Base-by-base conservation (phyloP, 2,888 invertebrate species). In the Andrena haemorrhoa region DNA sequence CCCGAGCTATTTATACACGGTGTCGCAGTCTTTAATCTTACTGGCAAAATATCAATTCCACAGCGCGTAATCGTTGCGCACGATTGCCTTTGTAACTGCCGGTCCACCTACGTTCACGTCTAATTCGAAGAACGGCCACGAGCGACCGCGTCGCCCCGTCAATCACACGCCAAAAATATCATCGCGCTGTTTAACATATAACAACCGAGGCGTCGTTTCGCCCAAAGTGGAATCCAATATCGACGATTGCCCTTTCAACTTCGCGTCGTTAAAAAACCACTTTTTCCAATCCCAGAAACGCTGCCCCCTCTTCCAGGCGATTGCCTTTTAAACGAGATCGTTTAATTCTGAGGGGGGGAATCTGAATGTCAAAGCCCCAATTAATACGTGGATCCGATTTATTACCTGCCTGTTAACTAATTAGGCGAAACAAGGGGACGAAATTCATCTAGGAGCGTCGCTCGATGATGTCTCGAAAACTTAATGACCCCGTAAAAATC, bases 11-110 rank as follows among this genome's bases (percentile, higher is more conserved):
- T 77, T 72, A 72, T 77, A 73, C 20, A 1, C 66, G 10, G 31
- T 68, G 78, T 41, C 66, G 23, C 41, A 16, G 33, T 26, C 26
- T 60, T 70, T 75, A 79, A 76, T 69, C 79, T 16, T 10, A 64
- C 70, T 79, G 79, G 79, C 70, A 70, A 70, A 79, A 76, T 71
- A 76, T 79, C 76, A 76, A 76, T 70, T 76, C n/a, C 49, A 20
- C 23, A 47, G 26, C 23, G 7, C 56, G 76, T 70, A 70, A 76
- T 70, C 75, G 69, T 65, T 56, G 29, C 51, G 61, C 68, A n/a
- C 75, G 63, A 69, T 75, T 75, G 75, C 69, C 75, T 69, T 75
- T 64, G 63, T 69, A 69, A 69, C 66, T 35, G 23, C 20, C 29
- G 20, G 29, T 8, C 41, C 53, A 49, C 31, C 63, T 33, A 64